A percentile compares a stretch with the other conserved stretches of the same genome.
Evolutionary conservation across 2,888 invertebrate species (phyloP).

Genomic region (Baccha elongata): DNA sequence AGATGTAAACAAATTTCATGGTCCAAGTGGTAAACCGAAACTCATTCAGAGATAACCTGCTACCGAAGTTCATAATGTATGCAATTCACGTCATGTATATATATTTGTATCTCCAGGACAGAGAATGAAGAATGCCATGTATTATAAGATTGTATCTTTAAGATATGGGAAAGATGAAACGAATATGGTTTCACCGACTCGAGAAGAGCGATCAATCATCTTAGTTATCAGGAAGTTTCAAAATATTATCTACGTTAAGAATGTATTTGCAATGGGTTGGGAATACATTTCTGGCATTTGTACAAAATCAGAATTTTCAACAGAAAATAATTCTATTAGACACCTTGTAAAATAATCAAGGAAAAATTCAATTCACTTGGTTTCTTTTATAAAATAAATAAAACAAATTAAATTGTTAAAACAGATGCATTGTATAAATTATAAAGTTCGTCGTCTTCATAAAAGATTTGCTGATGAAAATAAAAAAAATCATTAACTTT

Average conservation of each 20-base stretch:
- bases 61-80: slow-evolving; percentile 40
- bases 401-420: neutral
- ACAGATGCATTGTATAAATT: neutral
- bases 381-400: neutral
- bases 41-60: slow-evolving; percentile 23
- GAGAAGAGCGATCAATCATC: slow-evolving; percentile 47
- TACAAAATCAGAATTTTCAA: too few relatives aligned
- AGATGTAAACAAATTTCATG: slow-evolving; percentile 51
- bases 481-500: neutral
- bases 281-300: neutral
- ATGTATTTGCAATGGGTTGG: neutral
- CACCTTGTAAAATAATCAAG: neutral
- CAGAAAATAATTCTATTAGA: too few relatives aligned
- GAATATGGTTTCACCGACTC: neutral
- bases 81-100: slow-evolving; percentile 35
- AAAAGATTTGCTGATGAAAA: neutral
- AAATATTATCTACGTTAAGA: neutral
- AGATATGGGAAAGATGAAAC: slow-evolving; percentile 1
- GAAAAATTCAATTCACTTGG: neutral
- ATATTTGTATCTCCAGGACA: slow-evolving; percentile 21
- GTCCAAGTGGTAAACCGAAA: slow-evolving; percentile 34
- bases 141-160: slow-evolving; percentile 14
- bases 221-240: slow-evolving; percentile 14
- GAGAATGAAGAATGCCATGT: slow-evolving; percentile 17
- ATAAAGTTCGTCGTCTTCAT: neutral